Evolutionary conservation across 2,113 vertebrate species (phyloP).

Genomic region (Malurus alboscapulatus): DNA sequence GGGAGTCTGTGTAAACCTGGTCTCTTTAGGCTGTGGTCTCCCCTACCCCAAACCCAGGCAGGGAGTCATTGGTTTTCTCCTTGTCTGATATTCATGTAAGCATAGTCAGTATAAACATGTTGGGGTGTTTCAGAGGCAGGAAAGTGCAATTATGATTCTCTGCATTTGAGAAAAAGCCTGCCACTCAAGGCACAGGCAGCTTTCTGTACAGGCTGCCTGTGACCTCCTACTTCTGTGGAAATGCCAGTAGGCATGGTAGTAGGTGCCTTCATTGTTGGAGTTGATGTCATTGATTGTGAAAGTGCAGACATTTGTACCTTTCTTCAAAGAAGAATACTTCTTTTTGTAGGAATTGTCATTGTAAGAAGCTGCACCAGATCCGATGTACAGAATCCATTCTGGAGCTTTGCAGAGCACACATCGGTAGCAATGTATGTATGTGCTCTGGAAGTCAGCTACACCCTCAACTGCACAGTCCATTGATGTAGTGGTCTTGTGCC

Average conservation of each 20-base stretch:
- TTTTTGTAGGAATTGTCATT: neutral
- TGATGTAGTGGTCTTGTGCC: fast-evolving
- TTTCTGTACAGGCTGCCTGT: neutral
- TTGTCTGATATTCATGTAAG: neutral
- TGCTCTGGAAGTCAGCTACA: fast-evolving
- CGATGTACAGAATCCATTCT: neutral
- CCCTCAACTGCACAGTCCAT: neutral
- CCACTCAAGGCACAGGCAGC: neutral
- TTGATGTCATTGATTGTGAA: neutral
- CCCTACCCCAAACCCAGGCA: too few species aligned
- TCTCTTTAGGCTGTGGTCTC: too few species aligned
- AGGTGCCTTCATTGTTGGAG: neutral
- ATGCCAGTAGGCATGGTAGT: conserved; percentile 48
- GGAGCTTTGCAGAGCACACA: neutral
- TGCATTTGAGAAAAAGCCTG: neutral
- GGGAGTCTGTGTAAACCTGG: too few species aligned
- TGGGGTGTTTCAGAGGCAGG: neutral
- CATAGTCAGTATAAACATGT: neutral
- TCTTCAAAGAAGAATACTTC: neutral
- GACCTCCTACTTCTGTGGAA: neutral
- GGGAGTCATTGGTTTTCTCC: neutral
- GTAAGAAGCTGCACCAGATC: fast-evolving
- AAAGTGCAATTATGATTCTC: neutral
- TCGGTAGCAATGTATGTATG: neutral
- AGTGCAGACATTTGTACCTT: neutral